phyloP scores from a whole-genome alignment of 2,888 invertebrate species.

The Zaprionus bogoriensis region DNA sequence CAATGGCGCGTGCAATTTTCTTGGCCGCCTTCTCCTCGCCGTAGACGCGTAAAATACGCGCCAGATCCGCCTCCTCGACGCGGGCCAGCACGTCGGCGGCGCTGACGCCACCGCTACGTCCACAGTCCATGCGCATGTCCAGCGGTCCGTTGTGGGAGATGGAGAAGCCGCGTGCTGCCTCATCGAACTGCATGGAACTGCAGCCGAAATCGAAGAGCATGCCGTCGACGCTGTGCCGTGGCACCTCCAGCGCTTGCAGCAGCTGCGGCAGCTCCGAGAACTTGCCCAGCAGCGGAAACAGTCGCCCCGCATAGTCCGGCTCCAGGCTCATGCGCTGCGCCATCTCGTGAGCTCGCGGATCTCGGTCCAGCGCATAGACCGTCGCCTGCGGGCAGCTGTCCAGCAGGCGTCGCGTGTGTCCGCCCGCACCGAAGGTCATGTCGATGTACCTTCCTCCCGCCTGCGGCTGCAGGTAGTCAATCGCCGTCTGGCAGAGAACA shows the following conservation, averaged over 20 bases:
- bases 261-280: slow-evolving; percentile 93
- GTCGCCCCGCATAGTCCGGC: slow-evolving; percentile 87
- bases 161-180: slow-evolving; percentile 92
- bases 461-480: slow-evolving; percentile 87
- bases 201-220: slow-evolving; percentile 96
- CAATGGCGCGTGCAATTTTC: slow-evolving; percentile 92
- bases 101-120: slow-evolving; percentile 88
- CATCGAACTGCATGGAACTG: slow-evolving; percentile 97
- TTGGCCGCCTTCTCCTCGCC: slow-evolving; percentile 95
- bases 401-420: slow-evolving; percentile 91
- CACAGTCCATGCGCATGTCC: slow-evolving; percentile 97
- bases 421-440: slow-evolving; percentile 98
- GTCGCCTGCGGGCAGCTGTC: slow-evolving; percentile 86
- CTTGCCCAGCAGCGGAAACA: slow-evolving; percentile 91
- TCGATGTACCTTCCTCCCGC: slow-evolving; percentile 89
- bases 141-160: slow-evolving; percentile 92
- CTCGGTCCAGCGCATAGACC: slow-evolving; percentile 93
- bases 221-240: slow-evolving; percentile 89
- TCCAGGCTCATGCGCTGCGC: slow-evolving; percentile 85
- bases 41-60: slow-evolving; percentile 93
- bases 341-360: slow-evolving; percentile 89
- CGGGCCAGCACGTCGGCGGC: slow-evolving; percentile 94
- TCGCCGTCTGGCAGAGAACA: slow-evolving; percentile 89
- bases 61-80: slow-evolving; percentile 90
- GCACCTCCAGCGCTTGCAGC: slow-evolving; percentile 85